Percentiles rank a stretch among this genome's conserved stretches.
These are phyloP conservation scores for Pteria penguin DNA, from an alignment of 2,888 invertebrate genomes.

Conservation along the genomic window DNA sequence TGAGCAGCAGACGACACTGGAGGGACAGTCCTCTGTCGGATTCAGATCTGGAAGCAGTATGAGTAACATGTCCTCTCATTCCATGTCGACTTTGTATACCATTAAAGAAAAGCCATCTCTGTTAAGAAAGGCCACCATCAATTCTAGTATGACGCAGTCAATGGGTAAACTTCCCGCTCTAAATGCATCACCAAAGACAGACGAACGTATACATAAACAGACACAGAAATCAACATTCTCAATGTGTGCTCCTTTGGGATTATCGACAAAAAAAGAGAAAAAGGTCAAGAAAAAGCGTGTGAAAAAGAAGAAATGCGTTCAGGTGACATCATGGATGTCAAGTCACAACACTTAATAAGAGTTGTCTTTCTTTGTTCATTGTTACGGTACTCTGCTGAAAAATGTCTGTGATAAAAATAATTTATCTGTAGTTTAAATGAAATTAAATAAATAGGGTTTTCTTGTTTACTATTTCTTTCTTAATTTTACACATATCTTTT, in stretches of 20 bases:
- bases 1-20: neutral
- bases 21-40: neutral
- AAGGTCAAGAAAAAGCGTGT: neutral
- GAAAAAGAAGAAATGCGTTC: neutral
- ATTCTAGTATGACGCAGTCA: neutral
- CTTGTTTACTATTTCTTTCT: no score
- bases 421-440: no score
- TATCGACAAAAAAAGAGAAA: neutral
- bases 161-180: neutral
- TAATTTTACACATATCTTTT: no score
- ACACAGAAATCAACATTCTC: neutral
- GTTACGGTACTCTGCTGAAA: no score
- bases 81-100: neutral
- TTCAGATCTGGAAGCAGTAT: neutral
- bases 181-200: neutral
- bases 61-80: neutral
- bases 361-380: no score
- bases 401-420: no score
- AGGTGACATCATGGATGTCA: constrained; percentile 21
- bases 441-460: no score
- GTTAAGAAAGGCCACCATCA: neutral
- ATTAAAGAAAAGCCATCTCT: neutral
- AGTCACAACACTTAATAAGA: no score
- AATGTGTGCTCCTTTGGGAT: constrained; percentile 18
- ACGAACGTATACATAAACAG: neutral